These are phyloP conservation scores for Agrotis segetum DNA, from an alignment of 2,888 invertebrate genomes.

Conservation along the genomic window DNA sequence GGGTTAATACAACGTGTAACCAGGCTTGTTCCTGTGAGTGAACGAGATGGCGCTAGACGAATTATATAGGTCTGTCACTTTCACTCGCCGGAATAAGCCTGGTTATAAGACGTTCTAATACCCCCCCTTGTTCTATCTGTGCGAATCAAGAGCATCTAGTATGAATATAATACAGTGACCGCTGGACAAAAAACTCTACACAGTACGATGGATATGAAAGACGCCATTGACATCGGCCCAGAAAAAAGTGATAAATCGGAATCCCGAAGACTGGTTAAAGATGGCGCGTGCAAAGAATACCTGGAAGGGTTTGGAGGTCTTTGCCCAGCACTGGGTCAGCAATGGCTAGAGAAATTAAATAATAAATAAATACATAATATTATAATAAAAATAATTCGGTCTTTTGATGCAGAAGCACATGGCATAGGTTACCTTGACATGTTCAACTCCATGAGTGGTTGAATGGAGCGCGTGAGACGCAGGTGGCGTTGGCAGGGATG, in stretches of 20 bases:
- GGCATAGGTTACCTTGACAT: constrained; percentile 81
- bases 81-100: too few species aligned
- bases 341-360: constrained; percentile 29
- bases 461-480: constrained; percentile 88
- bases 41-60: too few species aligned
- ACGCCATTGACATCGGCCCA: not conserved
- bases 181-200: constrained; percentile 20
- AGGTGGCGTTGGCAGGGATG: constrained; percentile 84
- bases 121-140: too few species aligned
- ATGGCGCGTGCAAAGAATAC: constrained; percentile 20
- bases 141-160: not conserved
- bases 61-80: too few species aligned
- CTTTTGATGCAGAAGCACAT: too few species aligned
- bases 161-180: constrained; percentile 34
- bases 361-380: constrained; percentile 1
- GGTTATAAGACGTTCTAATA: too few species aligned
- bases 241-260: not conserved
- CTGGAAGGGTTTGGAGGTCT: constrained; percentile 31
- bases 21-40: too few species aligned
- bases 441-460: constrained; percentile 88
- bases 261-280: not conserved
- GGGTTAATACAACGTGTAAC: too few species aligned
- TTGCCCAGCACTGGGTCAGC: constrained; percentile 32
- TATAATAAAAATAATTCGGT: not conserved
- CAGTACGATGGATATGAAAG: not conserved